phyloP scores from a whole-genome alignment of 2,797 vertebrate genomes.

The Phoxinus dragarum region DNA sequence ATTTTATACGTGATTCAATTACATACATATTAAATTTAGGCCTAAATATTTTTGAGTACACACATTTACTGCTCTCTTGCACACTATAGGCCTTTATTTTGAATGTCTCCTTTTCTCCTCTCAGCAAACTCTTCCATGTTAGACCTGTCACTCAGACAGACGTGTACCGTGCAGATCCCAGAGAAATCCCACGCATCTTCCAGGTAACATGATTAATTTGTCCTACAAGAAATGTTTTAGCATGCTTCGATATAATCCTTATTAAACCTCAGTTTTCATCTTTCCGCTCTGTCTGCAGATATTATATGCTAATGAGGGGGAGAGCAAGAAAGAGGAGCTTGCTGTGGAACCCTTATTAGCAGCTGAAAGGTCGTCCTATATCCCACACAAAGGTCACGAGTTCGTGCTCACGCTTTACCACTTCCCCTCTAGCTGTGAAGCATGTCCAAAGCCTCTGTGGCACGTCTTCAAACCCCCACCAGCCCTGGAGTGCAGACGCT shows the following conservation, averaged over 20 bases:
- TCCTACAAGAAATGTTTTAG: background rate
- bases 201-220: conserved; percentile 81
- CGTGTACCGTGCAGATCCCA: conserved; percentile 94
- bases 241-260: background rate
- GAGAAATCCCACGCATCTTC: conserved; percentile 97
- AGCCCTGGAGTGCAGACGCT: conserved; percentile 94
- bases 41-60: background rate
- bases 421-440: conserved; percentile 96
- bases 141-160: conserved; percentile 97
- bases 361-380: conserved; percentile 87
- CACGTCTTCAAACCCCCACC: conserved; percentile 95
- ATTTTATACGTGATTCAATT: background rate
- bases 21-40: background rate
- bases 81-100: background rate
- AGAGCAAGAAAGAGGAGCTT: conserved; percentile 92
- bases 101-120: background rate
- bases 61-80: background rate
- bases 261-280: background rate
- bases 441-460: conserved; percentile 92
- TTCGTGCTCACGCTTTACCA: conserved; percentile 96
- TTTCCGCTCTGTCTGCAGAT: conserved; percentile 76
- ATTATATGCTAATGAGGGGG: conserved; percentile 95
- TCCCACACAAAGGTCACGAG: conserved; percentile 96
- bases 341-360: conserved; percentile 77
- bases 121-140: conserved; percentile 95